A percentile compares a stretch with the other conserved stretches of the same genome.
Evolutionary conservation across 2,797 vertebrate species (phyloP).

Genomic region (Choloepus didactylus): DNA sequence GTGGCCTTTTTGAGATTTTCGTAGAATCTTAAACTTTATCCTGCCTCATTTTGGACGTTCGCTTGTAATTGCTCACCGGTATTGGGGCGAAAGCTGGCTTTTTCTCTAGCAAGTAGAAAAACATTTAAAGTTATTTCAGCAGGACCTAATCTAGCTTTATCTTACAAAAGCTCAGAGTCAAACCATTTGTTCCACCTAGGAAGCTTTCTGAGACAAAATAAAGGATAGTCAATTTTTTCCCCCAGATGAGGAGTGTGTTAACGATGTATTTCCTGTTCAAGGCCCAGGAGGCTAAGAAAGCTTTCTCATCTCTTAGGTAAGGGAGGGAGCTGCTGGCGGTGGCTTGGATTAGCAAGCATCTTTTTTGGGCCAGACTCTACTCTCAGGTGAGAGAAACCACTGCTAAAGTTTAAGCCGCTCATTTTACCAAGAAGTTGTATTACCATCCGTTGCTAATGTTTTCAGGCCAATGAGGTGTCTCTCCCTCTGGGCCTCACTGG

Average conservation of each 20-base stretch:
- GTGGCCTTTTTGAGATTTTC: not conserved
- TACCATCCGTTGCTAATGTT: fast-evolving
- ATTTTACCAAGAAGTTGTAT: too few relatives aligned
- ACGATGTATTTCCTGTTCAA: fast-evolving
- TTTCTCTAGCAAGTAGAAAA: too few relatives aligned
- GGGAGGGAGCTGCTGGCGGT: fast-evolving
- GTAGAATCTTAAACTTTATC: fast-evolving
- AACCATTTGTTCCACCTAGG: not conserved
- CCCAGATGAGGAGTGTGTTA: fast-evolving
- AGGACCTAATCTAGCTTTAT: not conserved
- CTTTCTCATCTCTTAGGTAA: fast-evolving
- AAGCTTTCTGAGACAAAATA: not conserved
- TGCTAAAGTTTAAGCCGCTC: too few relatives aligned
- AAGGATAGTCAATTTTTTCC: not conserved
- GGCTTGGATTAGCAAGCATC: too few relatives aligned
- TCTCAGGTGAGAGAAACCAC: too few relatives aligned
- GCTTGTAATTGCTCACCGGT: not conserved
- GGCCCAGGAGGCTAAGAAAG: fast-evolving
- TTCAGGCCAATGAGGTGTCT: fast-evolving
- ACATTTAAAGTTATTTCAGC: not conserved
- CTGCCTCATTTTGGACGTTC: fast-evolving
- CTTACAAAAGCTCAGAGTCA: not conserved
- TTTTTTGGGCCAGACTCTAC: too few relatives aligned
- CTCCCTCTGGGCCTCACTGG: too few relatives aligned
- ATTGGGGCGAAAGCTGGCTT: not conserved